Evolutionary conservation across 2,113 vertebrate genomes (phyloP).

Genomic region (Myodes glareolus): DNA sequence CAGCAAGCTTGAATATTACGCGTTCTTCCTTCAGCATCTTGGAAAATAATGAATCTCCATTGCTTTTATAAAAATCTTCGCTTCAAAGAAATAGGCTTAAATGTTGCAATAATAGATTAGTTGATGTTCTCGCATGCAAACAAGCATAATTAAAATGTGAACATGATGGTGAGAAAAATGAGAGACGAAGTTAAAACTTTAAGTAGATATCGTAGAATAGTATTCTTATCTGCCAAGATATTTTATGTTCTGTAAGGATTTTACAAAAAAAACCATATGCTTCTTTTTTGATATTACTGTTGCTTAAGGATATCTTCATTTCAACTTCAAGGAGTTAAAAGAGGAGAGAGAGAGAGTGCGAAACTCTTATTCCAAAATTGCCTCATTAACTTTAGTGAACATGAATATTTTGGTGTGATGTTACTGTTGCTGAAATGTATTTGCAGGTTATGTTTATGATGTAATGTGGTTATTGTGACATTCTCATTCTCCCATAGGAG

Average conservation of each 20-base stretch:
- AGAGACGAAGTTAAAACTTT: conserved; percentile 40
- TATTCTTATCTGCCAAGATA: conserved; percentile 72
- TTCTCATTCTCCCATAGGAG: conserved; percentile 78
- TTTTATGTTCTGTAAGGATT: conserved; percentile 45
- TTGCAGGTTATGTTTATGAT: conserved; percentile 50
- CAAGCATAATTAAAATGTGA: conserved; percentile 74
- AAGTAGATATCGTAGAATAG: conserved; percentile 40
- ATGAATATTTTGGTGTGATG: conserved; percentile 44
- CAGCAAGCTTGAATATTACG: conserved; percentile 84
- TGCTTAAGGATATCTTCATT: conserved; percentile 62
- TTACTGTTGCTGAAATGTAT: conserved; percentile 57
- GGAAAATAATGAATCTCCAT: conserved; percentile 82
- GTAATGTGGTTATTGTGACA: conserved; percentile 48
- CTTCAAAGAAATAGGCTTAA: conserved; percentile 81
- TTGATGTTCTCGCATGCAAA: conserved; percentile 78
- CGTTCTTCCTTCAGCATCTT: conserved; percentile 78
- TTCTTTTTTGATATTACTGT: conserved; percentile 75
- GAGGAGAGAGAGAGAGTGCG: background rate
- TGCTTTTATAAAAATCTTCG: conserved; percentile 84
- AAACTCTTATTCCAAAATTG: conserved; percentile 74
- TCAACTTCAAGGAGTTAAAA: conserved; percentile 41
- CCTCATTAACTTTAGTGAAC: conserved; percentile 76
- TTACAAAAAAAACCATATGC: conserved; percentile 36
- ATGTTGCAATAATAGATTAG: conserved; percentile 80
- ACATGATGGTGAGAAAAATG: conserved; percentile 61